Conservation (phyloP, 2,797 vertebrate species). For the Geotrypetes seraphini region DNA sequence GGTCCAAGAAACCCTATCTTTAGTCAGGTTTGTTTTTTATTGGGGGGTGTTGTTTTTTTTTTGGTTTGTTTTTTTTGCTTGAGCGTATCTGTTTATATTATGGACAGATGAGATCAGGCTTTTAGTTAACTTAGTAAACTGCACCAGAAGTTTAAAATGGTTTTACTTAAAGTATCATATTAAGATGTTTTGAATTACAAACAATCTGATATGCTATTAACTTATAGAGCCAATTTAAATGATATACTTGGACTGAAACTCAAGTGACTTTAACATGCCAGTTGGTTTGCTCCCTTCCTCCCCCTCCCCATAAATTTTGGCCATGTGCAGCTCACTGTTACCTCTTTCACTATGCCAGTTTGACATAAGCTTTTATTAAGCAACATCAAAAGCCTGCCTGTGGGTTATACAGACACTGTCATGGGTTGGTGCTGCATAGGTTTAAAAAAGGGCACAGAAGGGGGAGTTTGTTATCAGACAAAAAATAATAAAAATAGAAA, state of each 20-base stretch:
- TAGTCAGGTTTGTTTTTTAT: constrained; percentile 34
- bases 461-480: constrained; percentile 52
- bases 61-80: no score
- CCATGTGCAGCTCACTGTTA: constrained; percentile 53
- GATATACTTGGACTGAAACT: constrained; percentile 37
- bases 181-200: constrained; percentile 37
- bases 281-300: constrained; percentile 48
- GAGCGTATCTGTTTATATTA: constrained; percentile 40
- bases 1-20: constrained; percentile 37
- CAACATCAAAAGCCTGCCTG: constrained; percentile 62
- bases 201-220: constrained; percentile 19
- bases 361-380: constrained; percentile 50
- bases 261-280: constrained; percentile 64
- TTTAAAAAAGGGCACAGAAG: constrained; percentile 51
- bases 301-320: constrained; percentile 32
- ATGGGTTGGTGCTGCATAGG: constrained; percentile 50
- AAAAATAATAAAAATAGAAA: constrained; percentile 64
- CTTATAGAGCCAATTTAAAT: background rate
- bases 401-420: constrained; percentile 53
- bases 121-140: constrained; percentile 44
- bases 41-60: constrained; percentile 48
- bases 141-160: constrained; percentile 38
- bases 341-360: constrained; percentile 56
- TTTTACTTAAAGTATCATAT: constrained; percentile 31
- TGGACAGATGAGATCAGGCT: constrained; percentile 50